Conservation (phyloP, 2,888 invertebrate genomes). For the Mesorhabditis spiculigera region DNA sequence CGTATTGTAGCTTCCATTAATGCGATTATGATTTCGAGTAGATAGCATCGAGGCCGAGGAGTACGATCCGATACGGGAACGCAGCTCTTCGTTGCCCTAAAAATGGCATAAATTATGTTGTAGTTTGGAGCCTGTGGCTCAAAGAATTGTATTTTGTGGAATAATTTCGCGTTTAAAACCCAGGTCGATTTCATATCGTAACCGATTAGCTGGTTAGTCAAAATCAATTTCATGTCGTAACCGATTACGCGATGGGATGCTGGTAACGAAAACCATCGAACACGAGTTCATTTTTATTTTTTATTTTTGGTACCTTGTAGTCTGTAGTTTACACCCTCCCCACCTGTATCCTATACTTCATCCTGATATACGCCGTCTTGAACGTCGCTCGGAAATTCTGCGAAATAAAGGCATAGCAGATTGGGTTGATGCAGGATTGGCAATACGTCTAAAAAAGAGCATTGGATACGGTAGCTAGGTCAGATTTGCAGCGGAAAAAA, state of each 20-base stretch:
- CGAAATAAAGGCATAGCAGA: conserved; percentile 75
- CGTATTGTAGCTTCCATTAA: conserved; percentile 40
- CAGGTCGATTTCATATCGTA: no score
- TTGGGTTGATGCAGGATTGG: conserved; percentile 74
- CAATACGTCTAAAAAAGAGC: conserved; percentile 66
- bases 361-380: conserved; percentile 44
- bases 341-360: conserved; percentile 44
- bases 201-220: no score
- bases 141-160: no score
- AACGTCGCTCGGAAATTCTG: conserved; percentile 48
- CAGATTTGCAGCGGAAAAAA: no score
- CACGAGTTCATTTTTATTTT: no score
- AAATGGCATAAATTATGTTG: conserved; percentile 5
- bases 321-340: no score
- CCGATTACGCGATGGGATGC: no score
- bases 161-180: no score
- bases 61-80: conserved; percentile 39
- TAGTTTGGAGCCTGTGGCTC: neutral
- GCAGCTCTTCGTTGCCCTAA: conserved; percentile 41
- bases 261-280: no score
- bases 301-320: no score
- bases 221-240: no score
- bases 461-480: no score
- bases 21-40: conserved; percentile 36
- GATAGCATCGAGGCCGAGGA: conserved; percentile 43